phyloP scores from a whole-genome alignment of 2,888 invertebrate genomes.

The Mythimna vitellina region DNA sequence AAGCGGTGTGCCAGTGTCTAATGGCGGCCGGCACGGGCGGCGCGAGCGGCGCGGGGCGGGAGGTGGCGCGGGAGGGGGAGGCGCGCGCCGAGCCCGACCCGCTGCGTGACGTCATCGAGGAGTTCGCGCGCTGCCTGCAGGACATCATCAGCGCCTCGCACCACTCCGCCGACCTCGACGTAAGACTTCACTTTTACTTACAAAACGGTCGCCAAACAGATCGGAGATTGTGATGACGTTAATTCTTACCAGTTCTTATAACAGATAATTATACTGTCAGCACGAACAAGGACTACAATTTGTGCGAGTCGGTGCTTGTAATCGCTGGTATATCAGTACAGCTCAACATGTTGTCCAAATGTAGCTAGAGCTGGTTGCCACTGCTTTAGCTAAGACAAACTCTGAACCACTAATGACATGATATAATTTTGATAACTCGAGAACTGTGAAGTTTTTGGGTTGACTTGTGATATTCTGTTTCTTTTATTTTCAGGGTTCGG shows the following conservation, averaged over 20 bases:
- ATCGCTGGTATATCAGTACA: background rate
- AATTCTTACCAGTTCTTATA: too few relatives aligned
- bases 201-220: too few relatives aligned
- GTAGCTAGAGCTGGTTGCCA: background rate
- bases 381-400: background rate
- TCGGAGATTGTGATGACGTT: too few relatives aligned
- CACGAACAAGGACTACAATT: too few relatives aligned
- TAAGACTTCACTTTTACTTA: too few relatives aligned
- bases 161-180: slow-evolving; percentile 66
- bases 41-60: slow-evolving; percentile 93
- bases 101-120: slow-evolving; percentile 95
- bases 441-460: background rate
- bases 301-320: too few relatives aligned
- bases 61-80: slow-evolving; percentile 90
- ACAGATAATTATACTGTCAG: too few relatives aligned
- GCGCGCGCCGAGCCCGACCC: slow-evolving; percentile 91
- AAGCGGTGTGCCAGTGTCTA: slow-evolving; percentile 98
- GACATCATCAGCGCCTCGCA: slow-evolving; percentile 94
- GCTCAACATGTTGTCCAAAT: background rate
- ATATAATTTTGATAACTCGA: background rate
- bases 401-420: background rate
- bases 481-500: slow-evolving; percentile 55
- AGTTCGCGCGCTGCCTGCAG: slow-evolving; percentile 98
- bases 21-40: slow-evolving; percentile 97
- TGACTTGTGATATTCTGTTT: background rate